Percentiles rank a stretch among this genome's conserved stretches.
phyloP scores from a whole-genome alignment of 2,888 invertebrate genomes.

The Hypomecis atomaria region DNA sequence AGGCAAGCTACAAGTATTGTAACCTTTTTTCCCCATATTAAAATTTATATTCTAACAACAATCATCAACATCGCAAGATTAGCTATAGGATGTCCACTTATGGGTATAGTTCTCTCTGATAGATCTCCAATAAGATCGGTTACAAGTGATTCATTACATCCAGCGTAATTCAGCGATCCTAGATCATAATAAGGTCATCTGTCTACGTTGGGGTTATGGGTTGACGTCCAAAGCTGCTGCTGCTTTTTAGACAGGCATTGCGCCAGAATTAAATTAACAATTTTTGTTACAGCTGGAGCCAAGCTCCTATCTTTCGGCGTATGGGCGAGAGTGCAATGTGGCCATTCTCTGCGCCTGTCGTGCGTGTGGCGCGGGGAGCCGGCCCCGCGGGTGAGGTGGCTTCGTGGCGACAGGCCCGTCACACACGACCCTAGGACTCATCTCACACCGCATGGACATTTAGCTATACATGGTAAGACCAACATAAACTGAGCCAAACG shows the following conservation, averaged over 20 bases:
- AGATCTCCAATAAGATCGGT: too few relatives aligned
- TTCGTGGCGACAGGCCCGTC: slow-evolving; percentile 87
- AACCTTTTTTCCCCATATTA: too few relatives aligned
- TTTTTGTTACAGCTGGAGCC: slow-evolving; percentile 80
- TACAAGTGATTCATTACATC: too few relatives aligned
- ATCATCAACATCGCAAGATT: not conserved
- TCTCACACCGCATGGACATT: slow-evolving; percentile 88
- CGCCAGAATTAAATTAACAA: not conserved
- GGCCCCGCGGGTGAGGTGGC: slow-evolving; percentile 90
- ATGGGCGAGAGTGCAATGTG: slow-evolving; percentile 88
- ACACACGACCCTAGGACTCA: slow-evolving; percentile 89
- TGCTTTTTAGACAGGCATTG: too few relatives aligned
- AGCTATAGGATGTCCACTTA: not conserved
- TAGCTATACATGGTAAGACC: slow-evolving; percentile 87
- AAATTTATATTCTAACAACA: too few relatives aligned
- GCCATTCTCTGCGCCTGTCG: slow-evolving; percentile 87
- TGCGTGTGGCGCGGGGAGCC: slow-evolving; percentile 92
- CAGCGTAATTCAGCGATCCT: too few relatives aligned
- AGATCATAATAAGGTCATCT: too few relatives aligned
- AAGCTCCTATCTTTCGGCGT: slow-evolving; percentile 93
- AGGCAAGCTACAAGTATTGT: slow-evolving; percentile 72
- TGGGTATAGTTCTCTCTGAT: too few relatives aligned
- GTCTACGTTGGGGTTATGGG: too few relatives aligned
- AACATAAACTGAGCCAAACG: not conserved
- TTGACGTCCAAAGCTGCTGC: too few relatives aligned